Percentiles rank a stretch among this genome's conserved stretches.
phyloP scores from a whole-genome alignment of 2,888 invertebrate genomes.

The Theodoxus fluviatilis region DNA sequence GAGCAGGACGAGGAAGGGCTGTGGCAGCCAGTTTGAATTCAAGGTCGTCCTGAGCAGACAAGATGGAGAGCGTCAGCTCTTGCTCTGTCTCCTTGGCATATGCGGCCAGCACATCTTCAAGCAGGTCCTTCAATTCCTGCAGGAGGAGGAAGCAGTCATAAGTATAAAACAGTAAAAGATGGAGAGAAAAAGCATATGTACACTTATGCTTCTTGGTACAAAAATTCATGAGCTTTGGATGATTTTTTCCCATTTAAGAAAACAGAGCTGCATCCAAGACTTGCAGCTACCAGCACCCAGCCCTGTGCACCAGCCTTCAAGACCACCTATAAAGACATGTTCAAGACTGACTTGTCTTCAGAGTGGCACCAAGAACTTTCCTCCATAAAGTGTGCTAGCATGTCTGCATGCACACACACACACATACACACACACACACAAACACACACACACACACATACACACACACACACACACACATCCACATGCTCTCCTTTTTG shows the following conservation, averaged over 20 bases:
- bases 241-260: no score
- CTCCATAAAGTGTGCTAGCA: not conserved
- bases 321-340: no score
- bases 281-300: no score
- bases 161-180: not conserved
- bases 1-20: constrained; percentile 47
- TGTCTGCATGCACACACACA: not conserved
- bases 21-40: constrained; percentile 51
- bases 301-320: no score
- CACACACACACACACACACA: constrained; percentile 9
- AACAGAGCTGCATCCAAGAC: no score
- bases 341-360: no score
- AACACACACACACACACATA: constrained; percentile 8
- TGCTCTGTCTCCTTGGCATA: constrained; percentile 40
- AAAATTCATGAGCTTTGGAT: not conserved
- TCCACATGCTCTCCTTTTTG: not conserved
- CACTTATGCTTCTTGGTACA: not conserved
- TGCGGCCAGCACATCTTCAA: constrained; percentile 42
- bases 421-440: not conserved
- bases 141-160: constrained; percentile 19
- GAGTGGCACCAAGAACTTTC: not conserved
- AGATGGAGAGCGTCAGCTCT: constrained; percentile 37
- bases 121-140: constrained; percentile 41
- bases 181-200: not conserved
- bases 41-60: constrained; percentile 42